Percentiles rank a stretch among this genome's conserved stretches.
phyloP scores from a whole-genome alignment of 2,888 invertebrate genomes.

The Epinotia nisella region DNA sequence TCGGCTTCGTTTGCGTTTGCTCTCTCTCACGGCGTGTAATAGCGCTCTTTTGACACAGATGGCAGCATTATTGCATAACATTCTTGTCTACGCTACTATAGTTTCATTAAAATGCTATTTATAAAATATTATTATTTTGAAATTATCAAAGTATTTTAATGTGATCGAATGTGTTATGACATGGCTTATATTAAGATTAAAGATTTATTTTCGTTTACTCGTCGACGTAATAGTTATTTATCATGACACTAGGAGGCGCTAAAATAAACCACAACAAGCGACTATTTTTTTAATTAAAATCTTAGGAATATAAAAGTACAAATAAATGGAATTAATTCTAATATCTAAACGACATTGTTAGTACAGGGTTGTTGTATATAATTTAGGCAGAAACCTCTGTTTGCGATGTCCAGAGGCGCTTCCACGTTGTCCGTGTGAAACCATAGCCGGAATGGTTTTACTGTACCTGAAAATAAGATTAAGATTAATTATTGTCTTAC shows the following conservation, averaged over 20 bases:
- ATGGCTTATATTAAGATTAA: too few species aligned
- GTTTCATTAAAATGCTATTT: too few species aligned
- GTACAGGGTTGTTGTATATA: conserved; percentile 94
- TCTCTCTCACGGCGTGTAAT: background rate
- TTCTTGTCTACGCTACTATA: background rate
- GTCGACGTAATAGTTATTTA: background rate
- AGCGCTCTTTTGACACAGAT: conserved; percentile 1
- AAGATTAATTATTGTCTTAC: too few species aligned
- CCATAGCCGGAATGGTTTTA: conserved; percentile 91
- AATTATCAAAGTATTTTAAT: too few species aligned
- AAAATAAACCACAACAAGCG: background rate
- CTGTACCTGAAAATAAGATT: conserved; percentile 86
- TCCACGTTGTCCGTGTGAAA: conserved; percentile 92
- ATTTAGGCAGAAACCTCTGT: conserved; percentile 92
- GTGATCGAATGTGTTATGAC: too few species aligned
- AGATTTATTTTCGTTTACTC: background rate
- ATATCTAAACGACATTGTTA: conserved; percentile 75
- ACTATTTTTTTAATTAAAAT: conserved; percentile 5
- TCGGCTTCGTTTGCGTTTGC: background rate
- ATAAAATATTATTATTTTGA: too few species aligned
- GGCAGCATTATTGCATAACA: background rate
- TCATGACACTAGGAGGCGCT: conserved; percentile 9
- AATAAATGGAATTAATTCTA: background rate
- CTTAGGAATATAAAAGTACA: conserved; percentile 13
- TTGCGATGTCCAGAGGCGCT: conserved; percentile 89